phyloP scores from a whole-genome alignment of 2,888 invertebrate genomes.

The Ypsolopha scabrella region DNA sequence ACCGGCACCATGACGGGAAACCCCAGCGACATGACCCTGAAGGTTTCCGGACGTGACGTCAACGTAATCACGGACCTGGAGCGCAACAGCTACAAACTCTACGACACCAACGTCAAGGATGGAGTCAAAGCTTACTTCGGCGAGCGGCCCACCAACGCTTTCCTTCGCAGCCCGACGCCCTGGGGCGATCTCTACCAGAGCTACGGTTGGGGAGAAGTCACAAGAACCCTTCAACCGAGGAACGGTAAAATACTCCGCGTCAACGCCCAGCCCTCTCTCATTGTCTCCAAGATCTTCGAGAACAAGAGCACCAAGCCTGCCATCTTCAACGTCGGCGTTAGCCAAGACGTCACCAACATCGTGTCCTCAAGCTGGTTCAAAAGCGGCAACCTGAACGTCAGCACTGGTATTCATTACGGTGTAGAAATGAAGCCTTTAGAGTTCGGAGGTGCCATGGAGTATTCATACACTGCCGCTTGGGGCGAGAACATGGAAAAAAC shows the following conservation, averaged over 20 bases:
- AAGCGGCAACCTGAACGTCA: neutral
- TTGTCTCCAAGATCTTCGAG: neutral
- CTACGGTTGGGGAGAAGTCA: neutral
- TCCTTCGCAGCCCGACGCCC: neutral
- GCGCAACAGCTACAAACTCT: conserved; percentile 4
- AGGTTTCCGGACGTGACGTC: conserved; percentile 2
- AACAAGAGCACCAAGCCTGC: neutral
- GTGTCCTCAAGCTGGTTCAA: neutral
- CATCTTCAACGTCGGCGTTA: neutral
- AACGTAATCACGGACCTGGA: conserved; percentile 8
- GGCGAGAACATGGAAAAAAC: neutral
- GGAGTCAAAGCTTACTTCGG: conserved; percentile 1
- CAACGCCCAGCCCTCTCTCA: neutral
- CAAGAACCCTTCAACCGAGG: neutral
- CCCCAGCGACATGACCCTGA: neutral
- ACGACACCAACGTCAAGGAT: conserved; percentile 5
- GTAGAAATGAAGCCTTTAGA: neutral
- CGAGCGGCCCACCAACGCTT: neutral
- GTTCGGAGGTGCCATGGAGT: neutral
- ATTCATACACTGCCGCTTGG: neutral
- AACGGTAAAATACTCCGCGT: neutral
- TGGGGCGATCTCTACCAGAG: neutral
- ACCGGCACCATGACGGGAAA: conserved; percentile 5
- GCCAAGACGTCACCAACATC: neutral
- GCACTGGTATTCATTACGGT: neutral